These are phyloP conservation scores for Perca flavescens DNA, from an alignment of 2,113 vertebrate species.

Conservation along the genomic window DNA sequence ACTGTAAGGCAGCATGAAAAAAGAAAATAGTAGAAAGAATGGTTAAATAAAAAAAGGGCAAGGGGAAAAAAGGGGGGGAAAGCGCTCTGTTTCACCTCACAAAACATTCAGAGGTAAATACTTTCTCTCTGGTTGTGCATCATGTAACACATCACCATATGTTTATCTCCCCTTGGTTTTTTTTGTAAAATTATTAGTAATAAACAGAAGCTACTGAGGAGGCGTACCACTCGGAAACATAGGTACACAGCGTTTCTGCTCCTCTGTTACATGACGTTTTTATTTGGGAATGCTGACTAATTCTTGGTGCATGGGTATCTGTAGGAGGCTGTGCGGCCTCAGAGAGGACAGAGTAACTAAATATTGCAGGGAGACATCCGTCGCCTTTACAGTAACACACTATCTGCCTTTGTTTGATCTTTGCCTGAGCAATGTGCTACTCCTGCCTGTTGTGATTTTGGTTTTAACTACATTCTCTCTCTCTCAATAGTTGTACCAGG, in stretches of 20 bases:
- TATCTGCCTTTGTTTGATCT: slow-evolving; percentile 52
- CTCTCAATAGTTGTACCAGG: slow-evolving; percentile 8
- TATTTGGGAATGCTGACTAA: slow-evolving; percentile 93
- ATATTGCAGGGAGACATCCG: slow-evolving; percentile 31
- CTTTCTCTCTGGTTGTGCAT: slow-evolving; percentile 37
- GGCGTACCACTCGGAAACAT: slow-evolving; percentile 90
- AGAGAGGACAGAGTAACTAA: slow-evolving; percentile 17
- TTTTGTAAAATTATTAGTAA: slow-evolving; percentile 93
- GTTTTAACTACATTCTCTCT: slow-evolving; percentile 26
- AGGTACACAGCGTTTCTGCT: slow-evolving; percentile 90
- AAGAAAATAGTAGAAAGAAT: neutral
- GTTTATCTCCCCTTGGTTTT: slow-evolving; percentile 91
- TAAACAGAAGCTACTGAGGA: slow-evolving; percentile 95
- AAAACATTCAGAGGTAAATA: neutral
- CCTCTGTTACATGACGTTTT: slow-evolving; percentile 80
- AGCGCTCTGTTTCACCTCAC: neutral
- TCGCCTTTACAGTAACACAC: slow-evolving; percentile 8
- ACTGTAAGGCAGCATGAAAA: neutral
- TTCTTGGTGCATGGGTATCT: slow-evolving; percentile 90
- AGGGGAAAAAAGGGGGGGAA: neutral
- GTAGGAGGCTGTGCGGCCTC: slow-evolving; percentile 55
- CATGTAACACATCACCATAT: slow-evolving; percentile 76
- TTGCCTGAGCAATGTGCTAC: slow-evolving; percentile 63
- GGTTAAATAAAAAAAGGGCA: neutral
- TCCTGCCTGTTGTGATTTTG: slow-evolving; percentile 63